phyloP scores from a whole-genome alignment of 2,797 vertebrate genomes.

The Danio albolineatus region DNA sequence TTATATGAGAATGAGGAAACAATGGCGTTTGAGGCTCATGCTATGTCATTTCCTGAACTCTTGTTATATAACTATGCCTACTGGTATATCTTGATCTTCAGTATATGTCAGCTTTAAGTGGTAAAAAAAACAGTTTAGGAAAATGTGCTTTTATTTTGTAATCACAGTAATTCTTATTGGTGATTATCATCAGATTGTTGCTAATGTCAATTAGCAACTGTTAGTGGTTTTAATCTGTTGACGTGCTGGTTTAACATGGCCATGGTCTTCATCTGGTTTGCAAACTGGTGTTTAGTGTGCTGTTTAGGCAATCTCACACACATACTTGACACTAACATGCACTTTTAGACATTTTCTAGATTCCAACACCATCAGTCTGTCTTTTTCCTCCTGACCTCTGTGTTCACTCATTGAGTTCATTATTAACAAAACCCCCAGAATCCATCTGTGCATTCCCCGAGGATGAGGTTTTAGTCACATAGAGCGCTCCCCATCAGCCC shows the following conservation, averaged over 20 bases:
- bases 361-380: slow-evolving; percentile 29
- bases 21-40: too few species aligned
- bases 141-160: too few species aligned
- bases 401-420: slow-evolving; percentile 24
- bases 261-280: neutral
- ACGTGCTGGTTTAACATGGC: neutral
- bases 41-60: too few species aligned
- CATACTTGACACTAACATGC: neutral
- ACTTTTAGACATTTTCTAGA: slow-evolving; percentile 21
- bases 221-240: too few species aligned
- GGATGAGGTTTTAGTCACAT: slow-evolving; percentile 30
- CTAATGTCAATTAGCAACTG: too few species aligned
- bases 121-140: too few species aligned
- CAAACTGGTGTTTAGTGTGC: neutral
- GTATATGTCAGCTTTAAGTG: too few species aligned
- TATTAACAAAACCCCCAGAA: slow-evolving; percentile 31
- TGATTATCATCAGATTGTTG: too few species aligned
- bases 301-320: neutral
- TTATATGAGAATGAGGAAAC: too few species aligned
- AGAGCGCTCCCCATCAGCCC: neutral
- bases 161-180: too few species aligned
- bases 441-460: slow-evolving; percentile 37
- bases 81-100: too few species aligned
- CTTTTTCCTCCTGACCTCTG: slow-evolving; percentile 11
- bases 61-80: too few species aligned